A percentile compares a stretch with the other conserved stretches of the same genome.
Conservation (phyloP, 2,888 invertebrate genomes). For the Aleiodes testaceus region DNA sequence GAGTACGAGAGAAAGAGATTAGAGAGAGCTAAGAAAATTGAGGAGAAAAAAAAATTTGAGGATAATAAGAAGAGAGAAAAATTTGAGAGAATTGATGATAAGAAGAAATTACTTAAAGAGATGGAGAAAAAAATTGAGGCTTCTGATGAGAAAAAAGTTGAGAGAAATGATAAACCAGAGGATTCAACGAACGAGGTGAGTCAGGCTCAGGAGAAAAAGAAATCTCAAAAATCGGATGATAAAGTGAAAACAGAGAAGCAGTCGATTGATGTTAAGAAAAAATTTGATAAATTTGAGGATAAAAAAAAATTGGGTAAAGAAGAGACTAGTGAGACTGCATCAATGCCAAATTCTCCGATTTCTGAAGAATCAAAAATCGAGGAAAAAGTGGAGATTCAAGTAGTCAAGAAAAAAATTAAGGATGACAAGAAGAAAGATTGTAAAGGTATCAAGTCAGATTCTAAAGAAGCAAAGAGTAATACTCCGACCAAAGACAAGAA, state of each 20-base stretch:
- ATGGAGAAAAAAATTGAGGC: conserved; percentile 54
- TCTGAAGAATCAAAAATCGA: conserved; percentile 59
- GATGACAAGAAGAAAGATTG: conserved; percentile 67
- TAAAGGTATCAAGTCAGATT: conserved; percentile 61
- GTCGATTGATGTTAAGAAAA: conserved; percentile 51
- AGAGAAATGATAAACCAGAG: conserved; percentile 35
- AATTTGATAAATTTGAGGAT: conserved; percentile 48
- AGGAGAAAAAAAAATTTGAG: conserved; percentile 43
- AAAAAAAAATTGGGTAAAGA: conserved; percentile 54
- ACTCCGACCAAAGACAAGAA: conserved; percentile 65
- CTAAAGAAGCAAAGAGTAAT: conserved; percentile 60
- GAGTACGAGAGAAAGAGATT: conserved; percentile 59
- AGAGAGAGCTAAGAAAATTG: conserved; percentile 38
- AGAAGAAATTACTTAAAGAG: conserved; percentile 48
- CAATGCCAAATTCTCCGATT: conserved; percentile 46
- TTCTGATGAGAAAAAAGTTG: conserved; percentile 38
- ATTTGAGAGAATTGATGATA: conserved; percentile 50
- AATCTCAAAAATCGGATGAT: conserved; percentile 50
- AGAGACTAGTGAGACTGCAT: conserved; percentile 49
- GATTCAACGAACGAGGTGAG: conserved; percentile 43
- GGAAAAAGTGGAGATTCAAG: conserved; percentile 59
- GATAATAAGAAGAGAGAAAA: conserved; percentile 48
- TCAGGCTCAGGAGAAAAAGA: conserved; percentile 51
- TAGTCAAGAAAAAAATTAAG: conserved; percentile 61
- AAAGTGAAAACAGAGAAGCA: conserved; percentile 54